phyloP scores from a whole-genome alignment of 2,113 vertebrate species.

The Malurus cyaneus region DNA sequence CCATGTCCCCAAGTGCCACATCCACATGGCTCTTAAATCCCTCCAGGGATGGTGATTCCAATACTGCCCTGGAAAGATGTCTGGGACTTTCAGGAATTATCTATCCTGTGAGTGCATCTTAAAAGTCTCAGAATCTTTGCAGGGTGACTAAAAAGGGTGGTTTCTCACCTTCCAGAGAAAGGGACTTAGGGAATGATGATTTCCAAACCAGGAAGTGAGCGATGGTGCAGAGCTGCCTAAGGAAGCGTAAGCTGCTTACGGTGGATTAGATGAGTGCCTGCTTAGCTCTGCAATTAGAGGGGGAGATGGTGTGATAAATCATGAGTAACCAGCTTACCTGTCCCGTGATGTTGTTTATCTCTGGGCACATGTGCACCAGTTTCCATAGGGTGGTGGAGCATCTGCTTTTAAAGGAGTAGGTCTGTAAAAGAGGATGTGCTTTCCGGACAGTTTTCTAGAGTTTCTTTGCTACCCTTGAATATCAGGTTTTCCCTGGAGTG shows the following conservation, averaged over 20 bases:
- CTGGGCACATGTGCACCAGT: background rate
- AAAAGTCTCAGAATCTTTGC: background rate
- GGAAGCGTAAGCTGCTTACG: constrained; percentile 4
- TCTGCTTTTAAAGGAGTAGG: background rate
- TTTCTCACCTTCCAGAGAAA: background rate
- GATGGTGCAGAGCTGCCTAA: background rate
- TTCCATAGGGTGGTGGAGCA: background rate
- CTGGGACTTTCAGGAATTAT: background rate
- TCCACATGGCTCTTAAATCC: background rate
- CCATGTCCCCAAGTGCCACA: background rate
- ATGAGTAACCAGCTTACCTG: constrained; percentile 51
- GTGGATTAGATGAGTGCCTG: constrained; percentile 34
- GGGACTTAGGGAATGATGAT: background rate
- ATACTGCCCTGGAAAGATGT: no score
- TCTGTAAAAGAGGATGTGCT: background rate
- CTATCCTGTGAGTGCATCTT: background rate
- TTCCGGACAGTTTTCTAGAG: fast-evolving
- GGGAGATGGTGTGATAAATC: constrained; percentile 36
- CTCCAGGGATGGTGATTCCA: background rate
- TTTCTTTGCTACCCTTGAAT: background rate
- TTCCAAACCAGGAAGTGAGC: constrained; percentile 24
- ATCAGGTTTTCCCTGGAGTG: background rate
- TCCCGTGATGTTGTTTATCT: constrained; percentile 13
- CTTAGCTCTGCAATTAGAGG: constrained; percentile 38
- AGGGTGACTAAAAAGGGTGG: background rate